Conservation (phyloP, 2,888 invertebrate species). For the Carpatolechia fugitivella region DNA sequence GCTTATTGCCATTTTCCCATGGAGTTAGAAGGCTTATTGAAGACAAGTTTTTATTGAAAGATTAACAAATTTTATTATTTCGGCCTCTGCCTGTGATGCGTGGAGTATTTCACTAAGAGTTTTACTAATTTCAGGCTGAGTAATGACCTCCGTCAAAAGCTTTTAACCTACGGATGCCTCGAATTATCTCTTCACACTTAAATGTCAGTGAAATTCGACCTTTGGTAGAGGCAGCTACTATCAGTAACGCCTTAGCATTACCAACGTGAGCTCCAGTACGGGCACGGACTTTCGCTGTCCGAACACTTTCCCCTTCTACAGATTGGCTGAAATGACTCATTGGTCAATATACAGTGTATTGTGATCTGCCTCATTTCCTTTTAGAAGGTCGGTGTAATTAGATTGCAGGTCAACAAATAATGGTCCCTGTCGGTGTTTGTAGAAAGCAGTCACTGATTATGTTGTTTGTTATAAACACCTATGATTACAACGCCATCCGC, state of each 20-base stretch:
- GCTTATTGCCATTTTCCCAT: no score
- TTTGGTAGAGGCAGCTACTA: conserved; percentile 26
- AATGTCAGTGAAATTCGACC: conserved; percentile 39
- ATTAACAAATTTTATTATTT: no score
- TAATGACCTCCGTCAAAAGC: background rate
- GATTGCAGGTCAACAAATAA: background rate
- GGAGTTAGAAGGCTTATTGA: no score
- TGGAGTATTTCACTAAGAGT: background rate
- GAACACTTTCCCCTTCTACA: conserved; percentile 63
- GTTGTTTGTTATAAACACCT: background rate
- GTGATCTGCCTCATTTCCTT: conserved; percentile 9
- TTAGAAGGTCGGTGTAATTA: no score
- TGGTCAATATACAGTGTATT: conserved; percentile 28
- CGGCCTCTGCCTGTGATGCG: no score
- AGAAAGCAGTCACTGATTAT: conserved; percentile 23
- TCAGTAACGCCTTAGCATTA: conserved; percentile 7
- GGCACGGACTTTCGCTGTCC: conserved; percentile 54
- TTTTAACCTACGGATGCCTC: background rate
- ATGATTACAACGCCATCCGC: no score
- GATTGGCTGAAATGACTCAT: conserved; percentile 45
- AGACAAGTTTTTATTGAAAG: no score
- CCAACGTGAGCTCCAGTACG: conserved; percentile 8
- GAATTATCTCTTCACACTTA: conserved; percentile 9
- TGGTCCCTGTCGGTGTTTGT: conserved; percentile 12
- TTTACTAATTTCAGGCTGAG: background rate